Percentiles rank a stretch among this genome's conserved stretches.
These are phyloP conservation scores for Hemicentrotus pulcherrimus DNA, from an alignment of 35 echinoderm and acorn worm genomes.

Conservation along the genomic window DNA sequence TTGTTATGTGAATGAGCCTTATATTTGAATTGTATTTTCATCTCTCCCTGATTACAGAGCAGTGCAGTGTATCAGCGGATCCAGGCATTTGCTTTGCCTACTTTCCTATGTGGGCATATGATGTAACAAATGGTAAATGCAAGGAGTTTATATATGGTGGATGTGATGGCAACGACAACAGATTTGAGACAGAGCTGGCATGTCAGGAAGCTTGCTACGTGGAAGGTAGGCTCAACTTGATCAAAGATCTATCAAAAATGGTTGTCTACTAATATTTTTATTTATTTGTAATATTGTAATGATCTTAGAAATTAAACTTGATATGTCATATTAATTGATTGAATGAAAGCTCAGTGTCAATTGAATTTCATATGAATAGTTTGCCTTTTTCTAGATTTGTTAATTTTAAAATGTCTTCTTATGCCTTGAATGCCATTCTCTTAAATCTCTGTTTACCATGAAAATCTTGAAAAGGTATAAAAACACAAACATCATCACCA, in stretches of 20 bases:
- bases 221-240: conserved; percentile 19
- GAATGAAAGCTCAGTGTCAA: too few relatives aligned
- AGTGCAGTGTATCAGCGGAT: conserved; percentile 59
- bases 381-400: background rate
- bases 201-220: conserved; percentile 68
- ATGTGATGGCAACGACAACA: conserved; percentile 87
- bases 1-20: background rate
- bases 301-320: background rate
- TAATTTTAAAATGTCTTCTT: background rate
- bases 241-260: background rate
- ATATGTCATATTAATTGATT: too few relatives aligned
- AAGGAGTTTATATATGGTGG: conserved; percentile 82
- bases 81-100: conserved; percentile 68
- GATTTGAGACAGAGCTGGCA: conserved; percentile 75
- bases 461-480: too few relatives aligned
- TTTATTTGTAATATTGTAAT: background rate
- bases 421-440: background rate
- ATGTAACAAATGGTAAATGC: conserved; percentile 53
- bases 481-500: too few relatives aligned
- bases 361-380: too few relatives aligned
- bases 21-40: background rate
- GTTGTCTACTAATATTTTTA: background rate
- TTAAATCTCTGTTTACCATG: too few relatives aligned
- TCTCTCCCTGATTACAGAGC: conserved; percentile 38
- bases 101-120: conserved; percentile 69